These are phyloP conservation scores for Crenuchus spilurus DNA, from an alignment of 2,797 vertebrate genomes.

Conservation along the genomic window DNA sequence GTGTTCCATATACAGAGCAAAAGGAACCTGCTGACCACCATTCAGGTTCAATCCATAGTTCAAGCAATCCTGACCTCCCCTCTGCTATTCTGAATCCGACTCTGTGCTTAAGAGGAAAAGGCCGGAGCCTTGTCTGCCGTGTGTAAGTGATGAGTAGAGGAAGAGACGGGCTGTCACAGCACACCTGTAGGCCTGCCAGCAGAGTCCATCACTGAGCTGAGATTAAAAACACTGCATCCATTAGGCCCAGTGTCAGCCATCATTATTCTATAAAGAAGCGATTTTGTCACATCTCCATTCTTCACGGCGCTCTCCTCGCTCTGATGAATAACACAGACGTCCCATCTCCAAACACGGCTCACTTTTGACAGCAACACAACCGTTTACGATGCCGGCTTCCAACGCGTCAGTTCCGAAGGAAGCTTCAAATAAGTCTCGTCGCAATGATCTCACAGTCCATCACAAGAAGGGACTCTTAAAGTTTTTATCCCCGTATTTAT, in stretches of 20 bases:
- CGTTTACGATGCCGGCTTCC: constrained; percentile 73
- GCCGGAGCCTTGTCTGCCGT: constrained; percentile 54
- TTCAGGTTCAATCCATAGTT: not conserved
- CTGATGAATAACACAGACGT: constrained; percentile 78
- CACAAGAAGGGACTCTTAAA: constrained; percentile 55
- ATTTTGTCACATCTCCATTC: constrained; percentile 83
- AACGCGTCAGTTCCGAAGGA: constrained; percentile 69
- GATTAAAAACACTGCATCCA: constrained; percentile 80
- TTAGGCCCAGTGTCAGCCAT: constrained; percentile 76
- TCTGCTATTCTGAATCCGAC: constrained; percentile 29
- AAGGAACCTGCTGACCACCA: too few species aligned
- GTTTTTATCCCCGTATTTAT: constrained; percentile 52
- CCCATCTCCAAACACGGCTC: constrained; percentile 80
- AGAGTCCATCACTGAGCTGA: constrained; percentile 57
- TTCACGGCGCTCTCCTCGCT: constrained; percentile 71
- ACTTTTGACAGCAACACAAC: constrained; percentile 80
- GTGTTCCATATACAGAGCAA: too few species aligned
- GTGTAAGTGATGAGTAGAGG: constrained; percentile 56
- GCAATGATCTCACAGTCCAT: constrained; percentile 66
- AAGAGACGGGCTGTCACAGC: constrained; percentile 60
- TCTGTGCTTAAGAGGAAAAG: constrained; percentile 51
- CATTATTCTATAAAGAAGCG: constrained; percentile 82
- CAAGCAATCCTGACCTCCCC: constrained; percentile 1
- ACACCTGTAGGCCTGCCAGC: constrained; percentile 74
- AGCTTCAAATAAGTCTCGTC: constrained; percentile 70